Base-by-base conservation (phyloP, 1,140 invertebrate species). In the Daktulosphaira vitifoliae region DNA sequence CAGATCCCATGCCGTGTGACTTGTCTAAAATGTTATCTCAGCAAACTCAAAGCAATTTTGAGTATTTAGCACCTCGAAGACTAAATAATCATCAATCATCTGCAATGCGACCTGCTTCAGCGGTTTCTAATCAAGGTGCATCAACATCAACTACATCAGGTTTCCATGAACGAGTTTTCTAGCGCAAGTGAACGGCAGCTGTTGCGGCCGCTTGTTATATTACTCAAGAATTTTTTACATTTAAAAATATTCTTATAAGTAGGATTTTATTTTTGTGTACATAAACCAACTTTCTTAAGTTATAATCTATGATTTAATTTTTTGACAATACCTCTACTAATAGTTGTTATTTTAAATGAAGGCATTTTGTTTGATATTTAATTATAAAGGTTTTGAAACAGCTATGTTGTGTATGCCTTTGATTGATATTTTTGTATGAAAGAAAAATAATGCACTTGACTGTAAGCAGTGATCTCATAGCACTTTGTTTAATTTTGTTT, bases 1-100 rank as follows among this genome's bases (percentile, higher is more conserved):
- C 86, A 1, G 93, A 96, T 74, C 96, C 96, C 26, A 89, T 95
- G 85, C 93, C 94, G 0, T 86, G 84, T 72, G 92, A 96, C 72
- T 77, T 97, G 1, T 88, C 83, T 25, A 90, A 89, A 78, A 96
- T 96, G 92, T 76, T 98, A 49, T 90, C 90, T 0, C 89, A 94
- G 71, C 92, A 96, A 73, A 86, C 85, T 0, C 91, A 92, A 70
- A 95, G 90, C 73, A 97, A 96, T 92, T 97, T 97, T 73, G 94
- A 97, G 75, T 97, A 90, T 73, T 76, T 96, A 49, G 91, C 92
- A 0, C 92, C 91, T 1, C 75, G 85, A 13, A 72, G 88, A 66
- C 80, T 83, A 3, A 82, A 82, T 7, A 84, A 88, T 66, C 80
- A 86, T 68, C 78, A 83, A 67, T 78, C 86, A 16, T 83, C 85